A percentile compares a stretch with the other conserved stretches of the same genome.
These are phyloP conservation scores for Opisthocomus hoazin DNA, from an alignment of 2,113 vertebrate species.

Conservation along the genomic window DNA sequence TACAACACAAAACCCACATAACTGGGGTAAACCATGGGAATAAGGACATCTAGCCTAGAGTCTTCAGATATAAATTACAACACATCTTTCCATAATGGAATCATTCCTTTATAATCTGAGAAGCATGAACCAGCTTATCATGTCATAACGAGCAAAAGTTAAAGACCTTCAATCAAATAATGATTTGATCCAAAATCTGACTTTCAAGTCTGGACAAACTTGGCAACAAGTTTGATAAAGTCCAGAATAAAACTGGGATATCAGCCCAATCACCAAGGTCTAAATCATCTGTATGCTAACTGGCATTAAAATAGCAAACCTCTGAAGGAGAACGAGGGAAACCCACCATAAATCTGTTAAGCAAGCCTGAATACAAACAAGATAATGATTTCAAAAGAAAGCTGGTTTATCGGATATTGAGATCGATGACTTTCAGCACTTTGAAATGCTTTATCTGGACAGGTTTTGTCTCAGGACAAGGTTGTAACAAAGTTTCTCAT, in stretches of 20 bases:
- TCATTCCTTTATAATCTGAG: neutral
- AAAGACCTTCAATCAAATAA: neutral
- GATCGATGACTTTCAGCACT: neutral
- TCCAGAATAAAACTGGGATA: neutral
- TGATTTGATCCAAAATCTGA: neutral
- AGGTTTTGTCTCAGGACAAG: neutral
- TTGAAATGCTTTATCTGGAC: neutral
- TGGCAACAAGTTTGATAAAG: neutral
- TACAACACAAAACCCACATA: neutral
- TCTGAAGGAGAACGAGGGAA: neutral
- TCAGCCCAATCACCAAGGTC: neutral
- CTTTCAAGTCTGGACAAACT: neutral
- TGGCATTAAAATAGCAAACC: neutral
- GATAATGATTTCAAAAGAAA: neutral
- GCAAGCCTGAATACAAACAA: neutral
- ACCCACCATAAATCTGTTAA: neutral
- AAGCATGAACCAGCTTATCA: neutral
- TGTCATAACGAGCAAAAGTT: neutral
- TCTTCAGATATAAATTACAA: neutral
- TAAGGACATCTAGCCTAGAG: neutral
- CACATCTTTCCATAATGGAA: neutral
- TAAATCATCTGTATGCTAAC: neutral
- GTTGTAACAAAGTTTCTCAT: neutral
- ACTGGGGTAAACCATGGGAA: neutral
- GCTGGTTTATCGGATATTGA: neutral